Evolutionary conservation across 2,797 vertebrate genomes (phyloP), one percentile per base, ranked within the genome.

Genomic region (Hippopotamyrus pictus): DNA sequence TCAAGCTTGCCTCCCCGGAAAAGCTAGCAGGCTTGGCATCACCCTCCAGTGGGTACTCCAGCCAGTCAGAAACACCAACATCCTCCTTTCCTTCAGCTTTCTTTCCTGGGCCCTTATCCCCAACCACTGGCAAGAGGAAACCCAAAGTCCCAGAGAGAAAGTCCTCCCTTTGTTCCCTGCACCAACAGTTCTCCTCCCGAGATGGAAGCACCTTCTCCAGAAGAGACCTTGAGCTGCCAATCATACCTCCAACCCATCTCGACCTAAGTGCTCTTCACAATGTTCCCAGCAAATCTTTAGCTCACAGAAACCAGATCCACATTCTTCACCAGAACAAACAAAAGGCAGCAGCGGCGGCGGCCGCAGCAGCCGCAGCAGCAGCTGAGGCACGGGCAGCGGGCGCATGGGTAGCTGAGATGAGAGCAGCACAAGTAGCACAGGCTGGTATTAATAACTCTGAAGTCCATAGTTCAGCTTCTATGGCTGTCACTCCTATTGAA

Each of bases 121-220:
- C 98, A 88, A 98, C 97, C 73, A 97, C 97, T 25, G 97, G 97
- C 93, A 99, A 99, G 93, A 97, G 98, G 93, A 99, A 99, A 95
- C 99, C 99, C 0, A 99, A 99, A 97, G 99, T 99, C 91, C 99
- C 98, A 1, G 99, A 99, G 94, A 98, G 99, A 93, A 99, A 99
- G 93, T 99, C 99, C 0, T 99, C 99, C 0, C 96, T 97, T 84
- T 96, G 96, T 89, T 97, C 96, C 86, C 94, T 99, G 88, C 99
- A 99, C 93, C 98, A 96, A 88, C 93, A 96, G 0, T 94, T 96
- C 0, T 95, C 96, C 91, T 95, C 96, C 4, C 97, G 98, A 95
- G 97, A 98, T 29, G 92, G 95, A 90, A 93, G 91, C 0, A 90
- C 96, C 88, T 95, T 93, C 51, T 96, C 96, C 93, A 97, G 96